These are phyloP conservation scores for Montifringilla adamsi DNA, from an alignment of 2,113 vertebrate genomes.

Conservation along the genomic window DNA sequence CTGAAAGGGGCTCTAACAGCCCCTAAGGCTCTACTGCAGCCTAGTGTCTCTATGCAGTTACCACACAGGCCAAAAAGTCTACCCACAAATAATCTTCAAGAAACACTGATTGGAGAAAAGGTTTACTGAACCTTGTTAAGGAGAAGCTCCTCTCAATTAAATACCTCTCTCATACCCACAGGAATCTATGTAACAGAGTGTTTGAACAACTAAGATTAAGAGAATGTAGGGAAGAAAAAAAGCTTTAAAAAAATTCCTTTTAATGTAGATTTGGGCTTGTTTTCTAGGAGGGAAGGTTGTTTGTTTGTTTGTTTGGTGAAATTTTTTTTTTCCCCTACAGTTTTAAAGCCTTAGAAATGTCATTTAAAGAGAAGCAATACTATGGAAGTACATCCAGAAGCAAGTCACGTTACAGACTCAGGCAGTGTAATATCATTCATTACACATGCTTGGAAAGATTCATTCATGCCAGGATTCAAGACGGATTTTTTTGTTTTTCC, in stretches of 20 bases:
- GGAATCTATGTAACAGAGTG: neutral
- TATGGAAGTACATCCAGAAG: neutral
- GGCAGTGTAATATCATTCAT: neutral
- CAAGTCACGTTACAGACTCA: neutral
- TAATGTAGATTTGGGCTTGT: accelerated
- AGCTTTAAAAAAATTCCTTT: neutral
- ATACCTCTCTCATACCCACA: neutral
- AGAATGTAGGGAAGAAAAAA: neutral
- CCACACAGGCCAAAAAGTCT: neutral
- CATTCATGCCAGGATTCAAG: slow-evolving; percentile 7
- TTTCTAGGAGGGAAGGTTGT: neutral
- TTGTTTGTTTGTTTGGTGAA: neutral
- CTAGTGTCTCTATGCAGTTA: neutral
- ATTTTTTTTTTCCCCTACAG: neutral
- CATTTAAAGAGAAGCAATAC: neutral
- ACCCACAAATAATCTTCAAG: neutral
- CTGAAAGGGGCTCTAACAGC: neutral
- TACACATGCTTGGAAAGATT: slow-evolving; percentile 17
- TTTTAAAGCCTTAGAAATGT: neutral
- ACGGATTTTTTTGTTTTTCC: neutral
- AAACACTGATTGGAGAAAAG: neutral
- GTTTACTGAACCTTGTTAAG: neutral
- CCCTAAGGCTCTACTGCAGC: neutral
- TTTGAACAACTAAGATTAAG: neutral
- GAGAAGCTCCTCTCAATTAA: neutral